A percentile compares a stretch with the other conserved stretches of the same genome.
Conservation (phyloP, 1,140 invertebrate species). For the Lerema accius region DNA sequence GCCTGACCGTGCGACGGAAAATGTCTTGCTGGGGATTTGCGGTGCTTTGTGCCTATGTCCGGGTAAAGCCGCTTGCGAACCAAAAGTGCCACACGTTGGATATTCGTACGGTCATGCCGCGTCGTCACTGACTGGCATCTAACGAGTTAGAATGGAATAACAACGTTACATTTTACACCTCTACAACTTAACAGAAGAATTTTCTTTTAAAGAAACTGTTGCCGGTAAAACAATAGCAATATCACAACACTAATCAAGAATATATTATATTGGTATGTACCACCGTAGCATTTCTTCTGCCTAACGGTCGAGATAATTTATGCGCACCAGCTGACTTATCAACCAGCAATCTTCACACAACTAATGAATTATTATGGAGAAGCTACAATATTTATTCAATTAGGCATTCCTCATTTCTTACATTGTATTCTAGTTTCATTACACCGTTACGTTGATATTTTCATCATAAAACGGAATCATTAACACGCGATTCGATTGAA, state of each 20-base stretch:
- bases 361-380: constrained; percentile 28
- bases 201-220: no score
- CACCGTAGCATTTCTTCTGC: constrained; percentile 8
- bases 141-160: not conserved
- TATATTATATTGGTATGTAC: constrained; percentile 23
- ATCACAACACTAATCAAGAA: constrained; percentile 20
- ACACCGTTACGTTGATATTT: constrained; percentile 48
- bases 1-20: constrained; percentile 59
- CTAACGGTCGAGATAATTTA: constrained; percentile 23
- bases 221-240: no score
- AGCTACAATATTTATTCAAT: constrained; percentile 37
- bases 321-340: constrained; percentile 31
- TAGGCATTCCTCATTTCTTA: constrained; percentile 41
- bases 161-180: no score
- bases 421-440: constrained; percentile 45
- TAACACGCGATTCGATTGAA: constrained; percentile 57
- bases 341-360: constrained; percentile 33
- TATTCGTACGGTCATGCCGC: not conserved
- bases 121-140: constrained; percentile 2
- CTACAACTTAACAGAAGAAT: no score
- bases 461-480: constrained; percentile 46
- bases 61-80: constrained; percentile 31
- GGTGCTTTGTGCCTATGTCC: constrained; percentile 39
- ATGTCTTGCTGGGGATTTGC: constrained; percentile 68
- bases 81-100: constrained; percentile 12